Evolutionary conservation across 2,113 vertebrate genomes (phyloP).

Genomic region (Australoheros scitulus): DNA sequence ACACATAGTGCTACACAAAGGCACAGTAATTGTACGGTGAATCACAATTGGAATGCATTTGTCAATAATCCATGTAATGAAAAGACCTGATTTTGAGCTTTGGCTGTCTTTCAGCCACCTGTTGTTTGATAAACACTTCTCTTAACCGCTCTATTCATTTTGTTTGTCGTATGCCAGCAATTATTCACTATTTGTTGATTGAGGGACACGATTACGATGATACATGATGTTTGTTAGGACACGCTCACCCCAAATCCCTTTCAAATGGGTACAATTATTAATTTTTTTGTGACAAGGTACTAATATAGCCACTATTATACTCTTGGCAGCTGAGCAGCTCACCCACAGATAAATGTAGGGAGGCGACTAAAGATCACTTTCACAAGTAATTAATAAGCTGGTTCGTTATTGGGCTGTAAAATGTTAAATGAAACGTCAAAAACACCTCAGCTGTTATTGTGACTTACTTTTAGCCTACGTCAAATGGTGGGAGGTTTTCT

Average conservation of each 20-base stretch:
- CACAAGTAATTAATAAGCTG: neutral
- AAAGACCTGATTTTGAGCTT: conserved; percentile 44
- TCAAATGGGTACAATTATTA: neutral
- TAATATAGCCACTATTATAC: neutral
- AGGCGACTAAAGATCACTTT: neutral
- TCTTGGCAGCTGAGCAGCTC: neutral
- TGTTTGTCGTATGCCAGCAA: neutral
- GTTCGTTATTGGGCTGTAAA: neutral
- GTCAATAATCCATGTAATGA: conserved; percentile 51
- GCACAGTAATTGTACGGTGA: conserved; percentile 28
- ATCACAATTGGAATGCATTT: conserved; percentile 19
- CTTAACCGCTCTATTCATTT: neutral
- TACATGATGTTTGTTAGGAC: neutral
- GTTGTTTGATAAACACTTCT: conserved; percentile 50
- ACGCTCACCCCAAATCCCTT: neutral
- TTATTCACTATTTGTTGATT: conserved; percentile 26
- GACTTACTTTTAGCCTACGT: neutral
- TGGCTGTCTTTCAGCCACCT: conserved; percentile 46
- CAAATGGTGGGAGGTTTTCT: neutral
- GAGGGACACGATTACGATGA: neutral
- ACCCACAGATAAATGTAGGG: neutral
- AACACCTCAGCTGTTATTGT: neutral
- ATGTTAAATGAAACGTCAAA: neutral
- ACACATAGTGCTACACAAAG: conserved; percentile 12
- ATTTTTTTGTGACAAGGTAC: neutral